Conservation (phyloP, 2,888 invertebrate species). For the Eulithis prunata region DNA sequence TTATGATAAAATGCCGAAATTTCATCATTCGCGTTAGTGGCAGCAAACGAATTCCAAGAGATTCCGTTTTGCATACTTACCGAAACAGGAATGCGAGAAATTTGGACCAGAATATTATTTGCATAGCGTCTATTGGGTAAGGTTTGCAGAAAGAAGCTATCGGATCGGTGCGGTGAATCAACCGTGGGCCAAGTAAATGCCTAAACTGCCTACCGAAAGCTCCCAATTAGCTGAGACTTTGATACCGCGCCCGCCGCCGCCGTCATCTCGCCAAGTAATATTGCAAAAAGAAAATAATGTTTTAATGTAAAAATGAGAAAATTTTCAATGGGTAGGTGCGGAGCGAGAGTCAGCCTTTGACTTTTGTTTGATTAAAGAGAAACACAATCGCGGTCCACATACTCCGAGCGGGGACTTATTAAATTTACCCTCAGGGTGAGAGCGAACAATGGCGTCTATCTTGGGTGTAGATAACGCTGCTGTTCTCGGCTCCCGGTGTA, state of each 20-base stretch:
- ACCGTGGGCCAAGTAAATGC: conserved; percentile 61
- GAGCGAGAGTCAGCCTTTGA: conserved; percentile 53
- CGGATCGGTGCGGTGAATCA: conserved; percentile 60
- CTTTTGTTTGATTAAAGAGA: conserved; percentile 71
- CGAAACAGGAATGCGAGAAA: conserved; percentile 54
- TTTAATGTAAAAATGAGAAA: conserved; percentile 57
- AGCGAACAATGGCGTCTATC: conserved; percentile 75
- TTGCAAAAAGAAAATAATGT: conserved; percentile 76
- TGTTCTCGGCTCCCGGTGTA: conserved; percentile 62
- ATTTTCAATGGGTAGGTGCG: conserved; percentile 48
- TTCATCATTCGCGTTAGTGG: conserved; percentile 39
- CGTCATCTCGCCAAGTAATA: conserved; percentile 61
- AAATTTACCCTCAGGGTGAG: conserved; percentile 71
- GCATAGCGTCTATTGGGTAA: conserved; percentile 52
- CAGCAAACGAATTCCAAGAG: conserved; percentile 38
- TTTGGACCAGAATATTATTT: conserved; percentile 62
- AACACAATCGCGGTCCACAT: conserved; percentile 69
- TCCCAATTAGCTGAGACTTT: conserved; percentile 80
- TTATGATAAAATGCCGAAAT: conserved; percentile 38
- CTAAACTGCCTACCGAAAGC: conserved; percentile 73
- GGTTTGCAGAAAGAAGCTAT: conserved; percentile 44
- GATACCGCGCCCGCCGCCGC: conserved; percentile 47
- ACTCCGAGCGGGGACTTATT: conserved; percentile 69
- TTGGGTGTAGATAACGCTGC: conserved; percentile 73
- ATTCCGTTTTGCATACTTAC: conserved; percentile 52